These are phyloP conservation scores for Seriola dumerili DNA, from an alignment of 2,113 vertebrate species.

Conservation along the genomic window DNA sequence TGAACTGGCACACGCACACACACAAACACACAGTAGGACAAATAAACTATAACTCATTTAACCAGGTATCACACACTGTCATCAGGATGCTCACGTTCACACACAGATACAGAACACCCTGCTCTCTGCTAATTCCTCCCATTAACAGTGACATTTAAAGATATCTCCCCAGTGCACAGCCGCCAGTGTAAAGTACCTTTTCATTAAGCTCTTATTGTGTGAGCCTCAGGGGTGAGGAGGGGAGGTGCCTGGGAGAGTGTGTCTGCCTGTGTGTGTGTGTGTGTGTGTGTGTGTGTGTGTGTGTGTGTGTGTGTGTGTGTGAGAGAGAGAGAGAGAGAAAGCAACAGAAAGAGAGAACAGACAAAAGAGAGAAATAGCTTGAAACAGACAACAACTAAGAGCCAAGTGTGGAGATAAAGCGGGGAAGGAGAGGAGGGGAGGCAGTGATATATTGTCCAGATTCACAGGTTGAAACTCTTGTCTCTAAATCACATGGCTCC, in stretches of 20 bases:
- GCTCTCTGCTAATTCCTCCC: constrained; percentile 68
- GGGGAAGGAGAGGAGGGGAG: constrained; percentile 12
- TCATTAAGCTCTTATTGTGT: constrained; percentile 79
- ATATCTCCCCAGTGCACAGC: constrained; percentile 68
- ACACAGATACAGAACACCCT: constrained; percentile 50
- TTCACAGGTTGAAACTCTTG: constrained; percentile 50
- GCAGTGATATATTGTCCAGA: constrained; percentile 51
- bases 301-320: constrained; percentile 29
- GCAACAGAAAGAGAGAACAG: constrained; percentile 5
- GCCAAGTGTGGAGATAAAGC: constrained; percentile 40
- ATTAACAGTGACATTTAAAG: constrained; percentile 79
- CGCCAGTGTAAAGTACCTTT: constrained; percentile 77
- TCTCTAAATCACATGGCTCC: constrained; percentile 65
- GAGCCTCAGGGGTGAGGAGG: constrained; percentile 64
- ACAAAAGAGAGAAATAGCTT: constrained; percentile 7
- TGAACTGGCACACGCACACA: constrained; percentile 20
- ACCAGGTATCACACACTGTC: constrained; percentile 39
- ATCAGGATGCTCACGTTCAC: constrained; percentile 52
- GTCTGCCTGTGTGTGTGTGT: constrained; percentile 20
- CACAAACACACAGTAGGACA: constrained; percentile 12
- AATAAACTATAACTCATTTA: constrained; percentile 47
- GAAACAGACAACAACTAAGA: constrained; percentile 38
- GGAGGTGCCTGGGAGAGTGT: constrained; percentile 41
- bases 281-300: constrained; percentile 22
- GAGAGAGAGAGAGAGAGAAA: constrained; percentile 16